phyloP scores from a whole-genome alignment of 92 coral and sea anemone genomes.

The Ricordea florida region DNA sequence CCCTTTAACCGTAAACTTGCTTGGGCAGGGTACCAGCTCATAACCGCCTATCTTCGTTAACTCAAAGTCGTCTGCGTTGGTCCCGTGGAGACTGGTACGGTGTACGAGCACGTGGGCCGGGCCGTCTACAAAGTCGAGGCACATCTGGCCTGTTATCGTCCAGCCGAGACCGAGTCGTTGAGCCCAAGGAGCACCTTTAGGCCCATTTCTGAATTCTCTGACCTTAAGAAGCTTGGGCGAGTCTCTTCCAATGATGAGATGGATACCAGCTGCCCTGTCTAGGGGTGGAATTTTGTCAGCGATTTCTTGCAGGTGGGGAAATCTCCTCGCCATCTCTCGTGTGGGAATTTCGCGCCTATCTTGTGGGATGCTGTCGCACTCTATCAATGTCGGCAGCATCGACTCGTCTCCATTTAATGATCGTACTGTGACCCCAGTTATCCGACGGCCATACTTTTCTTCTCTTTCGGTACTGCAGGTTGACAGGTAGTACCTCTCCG shows the following conservation, averaged over 20 bases:
- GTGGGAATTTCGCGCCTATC: constrained; percentile 56
- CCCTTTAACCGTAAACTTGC: constrained; percentile 40
- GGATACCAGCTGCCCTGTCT: constrained; percentile 26
- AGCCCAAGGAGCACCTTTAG: constrained; percentile 55
- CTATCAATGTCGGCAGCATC: constrained; percentile 37
- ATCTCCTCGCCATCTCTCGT: constrained; percentile 57
- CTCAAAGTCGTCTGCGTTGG: background rate
- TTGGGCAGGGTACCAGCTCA: constrained; percentile 44
- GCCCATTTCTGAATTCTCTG: constrained; percentile 56
- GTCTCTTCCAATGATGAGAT: constrained; percentile 53
- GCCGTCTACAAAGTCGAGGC: constrained; percentile 34
- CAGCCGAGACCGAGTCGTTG: constrained; percentile 58
- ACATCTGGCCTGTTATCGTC: constrained; percentile 54
- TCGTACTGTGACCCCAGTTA: constrained; percentile 13
- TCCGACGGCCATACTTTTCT: constrained; percentile 38
- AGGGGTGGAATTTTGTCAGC: constrained; percentile 57
- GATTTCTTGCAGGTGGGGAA: constrained; percentile 54
- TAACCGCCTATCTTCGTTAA: constrained; percentile 6
- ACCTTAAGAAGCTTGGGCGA: constrained; percentile 59
- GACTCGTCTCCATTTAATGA: constrained; percentile 16
- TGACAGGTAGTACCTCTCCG: constrained; percentile 45
- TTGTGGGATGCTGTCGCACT: constrained; percentile 60
- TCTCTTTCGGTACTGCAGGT: constrained; percentile 51
- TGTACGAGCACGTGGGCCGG: constrained; percentile 39
- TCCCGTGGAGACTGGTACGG: constrained; percentile 4